These are phyloP conservation scores for Drosophila quadrilineata DNA, from an alignment of 1,140 invertebrate genomes.

Conservation along the genomic window DNA sequence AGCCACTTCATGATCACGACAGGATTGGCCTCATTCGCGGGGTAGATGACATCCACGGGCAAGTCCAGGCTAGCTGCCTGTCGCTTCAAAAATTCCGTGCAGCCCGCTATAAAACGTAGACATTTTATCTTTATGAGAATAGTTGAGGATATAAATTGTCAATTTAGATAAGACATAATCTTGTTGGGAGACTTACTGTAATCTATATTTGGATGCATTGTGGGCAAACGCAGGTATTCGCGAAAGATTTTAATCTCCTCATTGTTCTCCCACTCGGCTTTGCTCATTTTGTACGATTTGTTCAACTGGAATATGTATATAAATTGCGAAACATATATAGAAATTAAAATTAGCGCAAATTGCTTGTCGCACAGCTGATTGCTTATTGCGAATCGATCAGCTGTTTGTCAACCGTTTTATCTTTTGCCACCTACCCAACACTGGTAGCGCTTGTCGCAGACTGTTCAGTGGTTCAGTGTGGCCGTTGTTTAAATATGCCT, in stretches of 20 bases:
- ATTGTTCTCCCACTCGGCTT: slow-evolving; percentile 82
- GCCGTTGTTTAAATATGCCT: slow-evolving; percentile 55
- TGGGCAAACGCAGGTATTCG: slow-evolving; percentile 90
- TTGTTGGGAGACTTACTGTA: slow-evolving; percentile 86
- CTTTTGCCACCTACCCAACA: slow-evolving; percentile 47
- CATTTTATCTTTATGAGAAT: slow-evolving; percentile 26
- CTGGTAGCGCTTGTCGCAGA: slow-evolving; percentile 36
- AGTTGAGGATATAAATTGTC: background rate
- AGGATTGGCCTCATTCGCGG: slow-evolving; percentile 41
- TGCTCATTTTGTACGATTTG: slow-evolving; percentile 27
- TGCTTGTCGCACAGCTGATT: slow-evolving; percentile 13
- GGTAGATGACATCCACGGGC: slow-evolving; percentile 31
- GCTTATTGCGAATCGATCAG: slow-evolving; percentile 6
- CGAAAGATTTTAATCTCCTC: slow-evolving; percentile 89
- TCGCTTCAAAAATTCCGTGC: slow-evolving; percentile 47
- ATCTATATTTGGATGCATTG: slow-evolving; percentile 90
- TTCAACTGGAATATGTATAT: background rate
- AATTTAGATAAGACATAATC: background rate
- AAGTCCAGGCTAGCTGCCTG: slow-evolving; percentile 38
- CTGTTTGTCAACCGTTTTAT: background rate
- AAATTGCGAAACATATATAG: background rate
- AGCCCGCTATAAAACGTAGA: slow-evolving; percentile 37
- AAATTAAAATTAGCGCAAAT: background rate
- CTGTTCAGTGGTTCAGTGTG: slow-evolving; percentile 24
- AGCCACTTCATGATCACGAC: slow-evolving; percentile 87